phyloP scores from a whole-genome alignment of 2,113 vertebrate genomes.

The Tetrax tetrax region DNA sequence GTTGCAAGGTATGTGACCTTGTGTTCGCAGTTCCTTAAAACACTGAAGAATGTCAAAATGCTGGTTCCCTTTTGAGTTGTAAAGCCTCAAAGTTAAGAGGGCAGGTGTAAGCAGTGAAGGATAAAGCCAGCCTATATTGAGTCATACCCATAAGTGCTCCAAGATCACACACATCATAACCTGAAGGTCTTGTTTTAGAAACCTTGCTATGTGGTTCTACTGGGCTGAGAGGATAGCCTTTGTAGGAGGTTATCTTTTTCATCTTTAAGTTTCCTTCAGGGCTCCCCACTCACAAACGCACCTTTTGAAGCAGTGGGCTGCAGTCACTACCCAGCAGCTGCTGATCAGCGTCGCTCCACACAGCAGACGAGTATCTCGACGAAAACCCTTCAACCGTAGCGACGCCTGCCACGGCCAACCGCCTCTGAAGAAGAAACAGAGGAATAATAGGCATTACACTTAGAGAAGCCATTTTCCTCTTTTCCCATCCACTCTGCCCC shows the following conservation, averaged over 20 bases:
- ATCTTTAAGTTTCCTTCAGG: fast-evolving
- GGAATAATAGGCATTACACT: neutral
- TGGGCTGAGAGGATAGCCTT: neutral
- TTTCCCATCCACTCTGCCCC: neutral
- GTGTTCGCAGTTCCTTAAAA: neutral
- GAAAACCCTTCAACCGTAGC: conserved; percentile 81
- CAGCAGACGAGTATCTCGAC: conserved; percentile 76
- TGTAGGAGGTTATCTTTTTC: neutral
- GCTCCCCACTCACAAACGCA: neutral
- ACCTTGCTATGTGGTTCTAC: neutral
- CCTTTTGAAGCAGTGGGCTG: conserved; percentile 91
- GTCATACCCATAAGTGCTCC: neutral
- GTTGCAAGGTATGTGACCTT: neutral
- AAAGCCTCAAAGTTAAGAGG: neutral
- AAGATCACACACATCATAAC: neutral
- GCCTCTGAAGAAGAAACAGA: conserved; percentile 73
- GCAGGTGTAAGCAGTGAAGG: neutral
- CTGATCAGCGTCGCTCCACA: conserved; percentile 88
- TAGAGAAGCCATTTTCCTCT: neutral
- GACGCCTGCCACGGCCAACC: conserved; percentile 91
- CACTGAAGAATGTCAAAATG: neutral
- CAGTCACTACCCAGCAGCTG: conserved; percentile 90
- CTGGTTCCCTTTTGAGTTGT: neutral
- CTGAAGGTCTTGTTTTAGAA: neutral
- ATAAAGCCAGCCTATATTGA: neutral